Evolutionary conservation across 2,797 vertebrate genomes (phyloP).

Genomic region (Psittacula derbiana): DNA sequence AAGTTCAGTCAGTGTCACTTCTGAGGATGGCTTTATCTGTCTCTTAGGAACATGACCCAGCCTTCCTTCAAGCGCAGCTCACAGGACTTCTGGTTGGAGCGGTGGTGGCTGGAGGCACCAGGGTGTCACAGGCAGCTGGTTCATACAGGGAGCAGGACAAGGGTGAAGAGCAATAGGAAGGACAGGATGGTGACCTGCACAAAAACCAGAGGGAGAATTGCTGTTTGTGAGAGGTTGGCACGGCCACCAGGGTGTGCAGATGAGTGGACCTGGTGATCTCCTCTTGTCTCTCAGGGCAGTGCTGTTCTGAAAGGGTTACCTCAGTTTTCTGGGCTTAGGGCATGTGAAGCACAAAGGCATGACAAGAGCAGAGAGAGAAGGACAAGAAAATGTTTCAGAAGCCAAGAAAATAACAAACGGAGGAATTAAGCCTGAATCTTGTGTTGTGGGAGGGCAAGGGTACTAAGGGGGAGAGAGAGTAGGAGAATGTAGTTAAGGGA

Average conservation of each 20-base stretch:
- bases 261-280: not conserved
- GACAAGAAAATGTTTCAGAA: not conserved
- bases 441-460: not conserved
- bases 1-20: not conserved
- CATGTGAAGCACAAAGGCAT: not conserved
- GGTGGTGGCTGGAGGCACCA: not conserved
- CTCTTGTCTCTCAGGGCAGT: not conserved
- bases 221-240: not conserved
- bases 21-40: not conserved
- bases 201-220: not conserved
- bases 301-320: not conserved
- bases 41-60: not conserved
- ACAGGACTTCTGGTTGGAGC: not conserved
- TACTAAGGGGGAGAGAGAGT: not conserved
- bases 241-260: fast-evolving
- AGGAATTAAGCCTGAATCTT: not conserved
- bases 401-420: not conserved
- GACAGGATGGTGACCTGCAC: not conserved
- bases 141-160: not conserved
- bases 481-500: not conserved
- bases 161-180: not conserved
- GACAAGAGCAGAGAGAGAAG: not conserved
- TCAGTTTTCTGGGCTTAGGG: not conserved
- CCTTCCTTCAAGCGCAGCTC: not conserved
- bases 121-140: not conserved